Conservation (phyloP, 2,797 vertebrate species). For the Numenius phaeopus region DNA sequence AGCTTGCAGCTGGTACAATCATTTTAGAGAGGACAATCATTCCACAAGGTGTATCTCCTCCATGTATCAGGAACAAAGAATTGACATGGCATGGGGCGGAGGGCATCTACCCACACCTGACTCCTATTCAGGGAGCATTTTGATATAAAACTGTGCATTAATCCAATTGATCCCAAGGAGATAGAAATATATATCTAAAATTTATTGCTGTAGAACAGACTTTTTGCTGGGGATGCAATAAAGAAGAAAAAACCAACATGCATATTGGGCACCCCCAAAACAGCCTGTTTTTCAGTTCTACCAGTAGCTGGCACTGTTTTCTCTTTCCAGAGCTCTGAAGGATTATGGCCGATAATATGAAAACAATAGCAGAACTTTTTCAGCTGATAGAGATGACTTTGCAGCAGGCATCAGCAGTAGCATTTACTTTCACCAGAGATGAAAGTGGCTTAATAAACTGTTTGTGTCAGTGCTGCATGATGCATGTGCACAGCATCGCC, state of each 20-base stretch:
- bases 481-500: neutral
- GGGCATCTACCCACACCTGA: neutral
- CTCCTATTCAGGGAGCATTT: neutral
- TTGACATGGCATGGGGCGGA: neutral
- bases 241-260: neutral
- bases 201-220: neutral
- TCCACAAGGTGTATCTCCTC: neutral
- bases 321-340: neutral
- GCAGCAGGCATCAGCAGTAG: slow-evolving; percentile 31
- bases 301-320: slow-evolving; percentile 30
- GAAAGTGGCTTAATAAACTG: slow-evolving; percentile 41
- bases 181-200: neutral
- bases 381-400: slow-evolving; percentile 13
- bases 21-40: neutral
- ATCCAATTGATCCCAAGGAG: neutral
- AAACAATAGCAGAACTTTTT: slow-evolving; percentile 21
- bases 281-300: neutral
- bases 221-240: neutral
- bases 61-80: neutral
- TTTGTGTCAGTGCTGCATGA: slow-evolving; percentile 17
- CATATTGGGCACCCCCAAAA: neutral
- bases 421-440: slow-evolving; percentile 16
- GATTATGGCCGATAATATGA: neutral
- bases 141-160: neutral
- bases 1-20: neutral